phyloP scores from a whole-genome alignment of 2,888 invertebrate species.

The Dicyrtomina minuta region DNA sequence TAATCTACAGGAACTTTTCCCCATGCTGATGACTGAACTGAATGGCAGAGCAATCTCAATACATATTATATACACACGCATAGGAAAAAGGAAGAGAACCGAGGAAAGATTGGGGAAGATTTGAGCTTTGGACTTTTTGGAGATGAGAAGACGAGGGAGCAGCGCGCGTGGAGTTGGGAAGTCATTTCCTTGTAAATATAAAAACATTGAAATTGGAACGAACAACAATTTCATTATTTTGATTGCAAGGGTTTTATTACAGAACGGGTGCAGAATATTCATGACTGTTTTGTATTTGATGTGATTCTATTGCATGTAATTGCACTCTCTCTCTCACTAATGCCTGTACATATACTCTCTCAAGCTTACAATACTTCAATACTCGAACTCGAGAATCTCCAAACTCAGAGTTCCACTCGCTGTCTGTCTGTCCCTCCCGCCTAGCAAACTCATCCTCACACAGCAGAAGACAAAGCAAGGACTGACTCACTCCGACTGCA shows the following conservation, averaged over 20 bases:
- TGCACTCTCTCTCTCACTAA: conserved; percentile 8
- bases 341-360: neutral
- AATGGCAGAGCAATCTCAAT: too few species aligned
- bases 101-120: too few species aligned
- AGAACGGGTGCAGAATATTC: conserved; percentile 25
- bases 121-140: neutral
- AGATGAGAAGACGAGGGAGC: neutral
- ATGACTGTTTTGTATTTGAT: conserved; percentile 27
- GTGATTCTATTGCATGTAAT: conserved; percentile 21
- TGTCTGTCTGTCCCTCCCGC: too few species aligned
- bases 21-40: too few species aligned
- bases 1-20: too few species aligned
- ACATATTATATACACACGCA: too few species aligned
- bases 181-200: conserved; percentile 25
- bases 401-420: too few species aligned
- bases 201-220: conserved; percentile 20
- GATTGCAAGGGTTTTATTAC: conserved; percentile 19
- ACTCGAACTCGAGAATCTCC: too few species aligned
- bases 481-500: neutral
- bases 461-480: too few species aligned
- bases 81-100: too few species aligned
- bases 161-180: neutral
- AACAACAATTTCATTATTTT: conserved; percentile 24
- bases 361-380: neutral
- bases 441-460: too few species aligned